phyloP scores from a whole-genome alignment of 2,888 invertebrate genomes.

The Apamea anceps region DNA sequence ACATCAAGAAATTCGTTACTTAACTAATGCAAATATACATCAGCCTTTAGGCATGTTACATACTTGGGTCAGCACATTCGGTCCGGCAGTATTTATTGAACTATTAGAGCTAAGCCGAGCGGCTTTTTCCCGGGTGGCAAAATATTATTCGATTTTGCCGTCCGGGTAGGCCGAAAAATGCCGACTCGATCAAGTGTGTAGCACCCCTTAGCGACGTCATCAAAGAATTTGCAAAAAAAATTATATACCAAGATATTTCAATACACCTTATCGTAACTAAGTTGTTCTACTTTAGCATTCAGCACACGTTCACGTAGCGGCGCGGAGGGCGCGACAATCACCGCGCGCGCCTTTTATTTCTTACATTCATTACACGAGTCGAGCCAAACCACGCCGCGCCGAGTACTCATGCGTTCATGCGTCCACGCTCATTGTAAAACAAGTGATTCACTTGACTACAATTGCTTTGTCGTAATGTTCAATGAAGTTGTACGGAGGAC shows the following conservation, averaged over 20 bases:
- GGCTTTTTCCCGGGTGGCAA: not conserved
- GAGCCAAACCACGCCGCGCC: conserved; percentile 3
- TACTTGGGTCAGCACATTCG: not conserved
- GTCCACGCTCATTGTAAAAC: conserved; percentile 24
- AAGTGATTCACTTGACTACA: conserved; percentile 21
- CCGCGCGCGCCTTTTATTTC: conserved; percentile 49
- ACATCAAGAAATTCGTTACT: not conserved
- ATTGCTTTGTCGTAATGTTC: conserved; percentile 31
- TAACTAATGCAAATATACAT: not conserved
- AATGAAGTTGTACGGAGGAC: conserved; percentile 34
- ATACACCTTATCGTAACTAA: conserved; percentile 21
- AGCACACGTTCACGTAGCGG: conserved; percentile 16
- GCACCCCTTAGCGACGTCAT: not conserved
- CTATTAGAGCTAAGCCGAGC: not conserved
- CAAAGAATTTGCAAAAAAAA: not conserved
- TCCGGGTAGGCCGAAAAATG: not conserved
- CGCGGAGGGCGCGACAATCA: conserved; percentile 37
- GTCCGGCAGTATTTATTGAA: not conserved
- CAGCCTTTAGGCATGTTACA: not conserved
- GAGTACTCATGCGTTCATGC: not conserved
- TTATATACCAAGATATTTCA: conserved; percentile 7
- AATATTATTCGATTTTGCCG: not conserved
- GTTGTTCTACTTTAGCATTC: conserved; percentile 40
- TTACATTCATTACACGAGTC: conserved; percentile 43
- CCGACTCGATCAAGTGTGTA: not conserved